phyloP scores from a whole-genome alignment of 2,797 vertebrate species.

The Platyrinchus mystaceus region DNA sequence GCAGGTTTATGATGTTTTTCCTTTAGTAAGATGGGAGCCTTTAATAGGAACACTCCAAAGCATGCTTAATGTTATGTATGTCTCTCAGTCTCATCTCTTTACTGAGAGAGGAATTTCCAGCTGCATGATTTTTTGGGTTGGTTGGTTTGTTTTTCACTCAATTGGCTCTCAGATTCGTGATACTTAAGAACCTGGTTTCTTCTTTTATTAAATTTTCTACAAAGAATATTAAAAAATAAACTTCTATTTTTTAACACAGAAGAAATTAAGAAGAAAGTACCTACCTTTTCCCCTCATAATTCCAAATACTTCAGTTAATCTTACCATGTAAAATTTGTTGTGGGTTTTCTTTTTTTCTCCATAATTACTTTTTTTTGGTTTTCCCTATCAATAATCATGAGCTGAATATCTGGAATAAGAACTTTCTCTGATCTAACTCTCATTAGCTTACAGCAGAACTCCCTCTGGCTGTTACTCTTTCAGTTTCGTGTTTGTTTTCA shows the following conservation, averaged over 20 bases:
- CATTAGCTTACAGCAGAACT: background rate
- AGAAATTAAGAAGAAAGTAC: background rate
- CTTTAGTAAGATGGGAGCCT: background rate
- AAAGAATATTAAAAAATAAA: background rate
- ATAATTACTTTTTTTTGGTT: background rate
- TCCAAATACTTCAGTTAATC: background rate
- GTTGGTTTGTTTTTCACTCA: background rate
- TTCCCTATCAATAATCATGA: background rate
- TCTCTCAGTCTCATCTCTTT: background rate
- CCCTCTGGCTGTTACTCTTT: background rate
- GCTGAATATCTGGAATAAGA: background rate
- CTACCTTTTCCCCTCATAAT: background rate
- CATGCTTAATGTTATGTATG: background rate
- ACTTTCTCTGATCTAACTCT: background rate
- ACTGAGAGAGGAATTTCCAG: background rate
- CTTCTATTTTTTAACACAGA: background rate
- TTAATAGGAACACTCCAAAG: background rate
- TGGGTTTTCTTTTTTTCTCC: background rate
- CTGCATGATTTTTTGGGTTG: background rate
- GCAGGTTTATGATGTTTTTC: background rate
- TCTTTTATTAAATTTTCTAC: background rate
- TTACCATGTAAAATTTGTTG: background rate
- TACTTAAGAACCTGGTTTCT: fast-evolving
- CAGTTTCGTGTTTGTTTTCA: background rate
- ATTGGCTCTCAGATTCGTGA: background rate